Base-by-base conservation (phyloP, 2,888 invertebrate genomes). In the Sipha maydis region DNA sequence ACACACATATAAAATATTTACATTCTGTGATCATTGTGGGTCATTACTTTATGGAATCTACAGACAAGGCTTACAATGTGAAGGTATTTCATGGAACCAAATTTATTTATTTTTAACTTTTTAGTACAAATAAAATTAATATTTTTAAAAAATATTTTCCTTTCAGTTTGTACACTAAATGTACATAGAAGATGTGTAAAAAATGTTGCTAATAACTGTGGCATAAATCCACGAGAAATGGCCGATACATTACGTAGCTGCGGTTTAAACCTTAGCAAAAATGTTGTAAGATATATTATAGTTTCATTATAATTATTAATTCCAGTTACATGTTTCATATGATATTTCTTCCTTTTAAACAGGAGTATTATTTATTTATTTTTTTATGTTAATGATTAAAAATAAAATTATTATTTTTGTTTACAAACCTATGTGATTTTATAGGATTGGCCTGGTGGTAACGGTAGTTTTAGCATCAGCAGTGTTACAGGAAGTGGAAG, bases 21-120 rank as follows among this genome's bases (percentile, higher is more conserved):
- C 99, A 56, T 99, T 99, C 94, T 99, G 99, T 94, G 99, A 99
- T 93, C 99, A 99, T 93, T 99, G 99, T 93, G 99, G 99, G 91
- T 98, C 98, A 90, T 94, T 99, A 92, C 95, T 99, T 90, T 99
- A 99, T 92, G 99, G 99, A 48, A 95, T 99, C 91, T 96, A 98
- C 92, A 96, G 95, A 92, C 99, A 99, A 93, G 99, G 99, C 86
- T 94, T 99, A 91, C 98, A 99, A 93, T 99, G 99, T 92, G 97
- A 97, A 94, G 95, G 96, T 96, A 92, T 61, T 21, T 61, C 3
- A 56, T 21, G 3, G 19, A 1, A 56, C 56, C 19, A 54, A 54
- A 54, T 54, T 1, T 54, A 54, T 54, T 54, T 54, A 54, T 54
- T 54, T 54, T 34, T 41, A 41, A 41, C 41, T 41, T 7, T 41